Base-by-base conservation (phyloP, 2,113 vertebrate genomes). In the Argyrosomus japonicus region DNA sequence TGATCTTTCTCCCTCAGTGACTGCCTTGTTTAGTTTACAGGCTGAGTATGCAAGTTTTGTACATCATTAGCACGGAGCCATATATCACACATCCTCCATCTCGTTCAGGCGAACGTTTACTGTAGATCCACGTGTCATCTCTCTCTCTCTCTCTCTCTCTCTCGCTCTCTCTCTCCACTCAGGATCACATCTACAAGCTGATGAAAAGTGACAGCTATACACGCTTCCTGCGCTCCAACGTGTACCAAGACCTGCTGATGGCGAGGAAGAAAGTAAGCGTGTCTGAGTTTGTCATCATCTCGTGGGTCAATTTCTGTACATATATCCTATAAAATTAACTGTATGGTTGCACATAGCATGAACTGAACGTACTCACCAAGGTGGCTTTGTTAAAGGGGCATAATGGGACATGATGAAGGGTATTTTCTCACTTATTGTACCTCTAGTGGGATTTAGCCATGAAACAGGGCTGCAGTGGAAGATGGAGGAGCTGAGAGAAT, bases 101-200 rank as follows among this genome's bases (percentile, higher is more conserved):
- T 48, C 43, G 12, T 4, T 50, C 53, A 5, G 25, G 45, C 25
- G 48, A 60, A 61, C 47, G 36, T 53, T 57, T 6, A 7, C 32
- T 7, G 32, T 7, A 40, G 21, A 58, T 23, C n/a, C 15, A 5
- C 8, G n/a, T 21, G 25, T 68, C 10, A 3, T 40, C 29, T 50
- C 10, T 29, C 1, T 65, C 9, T 61, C 1, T 8, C 6, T 25
- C 19, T 68, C 25, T 27, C 17, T 29, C 32, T 61, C 1, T 8
- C 6, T 25, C 19, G 63, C 25, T 27, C 17, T 29, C 32, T 40
- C 43, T 77, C 15, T 68, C 18, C n/a, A n/a, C 72, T 60, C 89
- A 99, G 98, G 98, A 98, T 92, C 98, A 99, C 91, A 99, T 99
- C 95, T 99, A 99, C 95, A 98, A 99, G 88, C 92, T 99, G 96